These are phyloP conservation scores for Pachypanchax playfairii DNA, from an alignment of 2,113 vertebrate species.

Conservation along the genomic window DNA sequence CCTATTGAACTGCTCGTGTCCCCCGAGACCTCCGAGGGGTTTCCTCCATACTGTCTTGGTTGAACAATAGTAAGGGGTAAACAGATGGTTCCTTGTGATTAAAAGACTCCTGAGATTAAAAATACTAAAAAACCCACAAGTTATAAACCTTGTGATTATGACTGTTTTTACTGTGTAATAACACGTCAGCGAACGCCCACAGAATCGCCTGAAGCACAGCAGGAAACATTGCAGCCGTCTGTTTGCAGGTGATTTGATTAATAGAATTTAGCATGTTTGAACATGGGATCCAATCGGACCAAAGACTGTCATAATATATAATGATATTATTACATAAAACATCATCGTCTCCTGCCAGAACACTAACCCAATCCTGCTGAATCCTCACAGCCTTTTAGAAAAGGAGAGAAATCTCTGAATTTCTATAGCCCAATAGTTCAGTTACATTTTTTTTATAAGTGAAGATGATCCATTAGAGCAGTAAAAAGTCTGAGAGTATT, in stretches of 20 bases:
- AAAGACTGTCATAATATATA: slow-evolving; percentile 49
- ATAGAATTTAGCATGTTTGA: slow-evolving; percentile 31
- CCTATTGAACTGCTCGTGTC: slow-evolving; percentile 35
- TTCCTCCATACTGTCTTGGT: slow-evolving; percentile 18
- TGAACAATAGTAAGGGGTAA: slow-evolving; percentile 42
- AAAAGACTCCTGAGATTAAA: slow-evolving; percentile 26
- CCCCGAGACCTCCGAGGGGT: slow-evolving; percentile 23
- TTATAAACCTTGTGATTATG: slow-evolving; percentile 6
- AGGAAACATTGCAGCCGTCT: background rate
- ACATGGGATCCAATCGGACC: slow-evolving; percentile 13
- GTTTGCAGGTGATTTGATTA: slow-evolving; percentile 11
- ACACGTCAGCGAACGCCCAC: slow-evolving; percentile 18
- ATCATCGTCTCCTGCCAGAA: too few species aligned
- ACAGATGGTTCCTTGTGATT: slow-evolving; percentile 38
- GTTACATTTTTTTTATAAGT: too few species aligned
- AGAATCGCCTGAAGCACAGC: background rate
- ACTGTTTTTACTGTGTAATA: slow-evolving; percentile 41
- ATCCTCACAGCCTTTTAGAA: slow-evolving; percentile 23
- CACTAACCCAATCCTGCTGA: slow-evolving; percentile 21
- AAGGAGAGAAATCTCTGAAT: slow-evolving; percentile 20
- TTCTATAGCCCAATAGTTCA: slow-evolving; percentile 37
- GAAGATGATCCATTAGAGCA: too few species aligned
- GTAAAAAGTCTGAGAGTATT: too few species aligned
- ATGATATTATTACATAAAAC: too few species aligned
- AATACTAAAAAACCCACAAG: slow-evolving; percentile 4